Conservation (phyloP, 2,797 vertebrate species). For the Hypotaenidia philippensis region DNA sequence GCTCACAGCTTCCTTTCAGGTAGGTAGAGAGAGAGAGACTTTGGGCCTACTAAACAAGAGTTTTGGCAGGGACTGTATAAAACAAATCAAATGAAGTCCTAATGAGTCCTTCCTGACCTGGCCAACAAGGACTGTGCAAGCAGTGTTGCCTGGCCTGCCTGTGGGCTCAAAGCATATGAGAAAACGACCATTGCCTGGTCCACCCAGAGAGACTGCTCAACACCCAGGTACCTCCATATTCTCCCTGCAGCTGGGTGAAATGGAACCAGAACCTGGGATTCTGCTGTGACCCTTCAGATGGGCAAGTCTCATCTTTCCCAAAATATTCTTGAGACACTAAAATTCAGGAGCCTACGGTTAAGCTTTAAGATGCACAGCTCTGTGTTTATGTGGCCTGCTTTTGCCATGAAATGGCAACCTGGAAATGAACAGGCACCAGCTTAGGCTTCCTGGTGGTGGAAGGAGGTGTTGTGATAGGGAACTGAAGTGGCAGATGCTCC, state of each 20-base stretch:
- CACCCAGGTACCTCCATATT: not conserved
- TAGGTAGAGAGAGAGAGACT: not conserved
- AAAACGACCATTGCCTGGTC: not conserved
- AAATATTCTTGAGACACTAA: not conserved
- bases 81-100: not conserved
- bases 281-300: not conserved
- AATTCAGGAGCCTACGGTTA: not conserved
- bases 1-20: no score
- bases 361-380: not conserved
- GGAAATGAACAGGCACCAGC: constrained; percentile 11
- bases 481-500: constrained; percentile 6
- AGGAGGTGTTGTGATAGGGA: not conserved
- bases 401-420: not conserved
- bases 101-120: not conserved
- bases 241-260: not conserved
- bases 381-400: not conserved
- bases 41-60: not conserved
- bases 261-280: not conserved
- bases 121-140: not conserved
- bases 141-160: not conserved
- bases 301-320: not conserved
- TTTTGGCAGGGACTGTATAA: not conserved
- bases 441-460: not conserved
- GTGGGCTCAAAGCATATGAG: rapidly evolving
- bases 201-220: not conserved